phyloP scores from a whole-genome alignment of 2,797 vertebrate species.

The Petrocephalus sullivani region DNA sequence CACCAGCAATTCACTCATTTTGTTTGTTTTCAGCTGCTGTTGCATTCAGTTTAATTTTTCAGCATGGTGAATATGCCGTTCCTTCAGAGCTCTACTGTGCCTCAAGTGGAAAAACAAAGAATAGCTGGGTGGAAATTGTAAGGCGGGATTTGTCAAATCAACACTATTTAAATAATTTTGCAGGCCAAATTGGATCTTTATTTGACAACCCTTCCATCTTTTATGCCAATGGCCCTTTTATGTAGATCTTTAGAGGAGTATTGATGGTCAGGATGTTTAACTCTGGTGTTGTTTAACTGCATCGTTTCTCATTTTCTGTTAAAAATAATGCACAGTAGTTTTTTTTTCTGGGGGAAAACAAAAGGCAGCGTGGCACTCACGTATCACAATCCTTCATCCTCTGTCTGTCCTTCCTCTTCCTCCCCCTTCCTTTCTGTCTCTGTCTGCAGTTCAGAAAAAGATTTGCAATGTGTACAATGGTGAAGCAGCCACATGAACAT shows the following conservation, averaged over 20 bases:
- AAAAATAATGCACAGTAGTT: neutral
- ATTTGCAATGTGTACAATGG: neutral
- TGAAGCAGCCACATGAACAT: neutral
- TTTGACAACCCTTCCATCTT: neutral
- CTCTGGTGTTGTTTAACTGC: neutral
- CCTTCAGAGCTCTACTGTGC: neutral
- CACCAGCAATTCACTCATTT: neutral
- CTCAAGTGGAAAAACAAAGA: neutral
- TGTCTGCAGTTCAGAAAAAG: conserved; percentile 59
- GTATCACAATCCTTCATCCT: conserved; percentile 77
- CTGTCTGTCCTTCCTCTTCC: conserved; percentile 79
- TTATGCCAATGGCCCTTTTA: neutral
- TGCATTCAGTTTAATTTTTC: neutral
- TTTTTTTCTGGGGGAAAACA: neutral
- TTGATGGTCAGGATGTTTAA: neutral
- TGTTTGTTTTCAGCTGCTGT: neutral
- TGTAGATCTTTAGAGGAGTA: neutral
- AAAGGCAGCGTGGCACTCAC: conserved; percentile 53
- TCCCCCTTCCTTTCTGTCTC: conserved; percentile 73
- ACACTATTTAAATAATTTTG: neutral
- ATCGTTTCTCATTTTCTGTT: neutral
- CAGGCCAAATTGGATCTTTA: neutral
- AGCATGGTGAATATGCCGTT: neutral
- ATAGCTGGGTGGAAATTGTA: neutral
- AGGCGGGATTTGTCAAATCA: neutral